Percentiles rank a stretch among this genome's conserved stretches.
These are phyloP conservation scores for Heliconius erato DNA, from an alignment of 2,888 invertebrate genomes.

Conservation along the genomic window DNA sequence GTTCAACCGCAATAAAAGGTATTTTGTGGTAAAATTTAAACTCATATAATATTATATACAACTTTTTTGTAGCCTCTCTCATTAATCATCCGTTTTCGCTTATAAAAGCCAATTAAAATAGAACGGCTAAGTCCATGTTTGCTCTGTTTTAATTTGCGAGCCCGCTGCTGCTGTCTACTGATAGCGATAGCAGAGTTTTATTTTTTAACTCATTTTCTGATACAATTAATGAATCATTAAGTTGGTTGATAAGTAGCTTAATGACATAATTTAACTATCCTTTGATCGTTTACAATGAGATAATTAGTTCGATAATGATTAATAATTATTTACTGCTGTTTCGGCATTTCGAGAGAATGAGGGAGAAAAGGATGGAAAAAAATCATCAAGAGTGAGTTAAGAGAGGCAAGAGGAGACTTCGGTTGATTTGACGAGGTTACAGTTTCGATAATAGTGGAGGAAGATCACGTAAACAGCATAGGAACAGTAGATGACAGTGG, in stretches of 20 bases:
- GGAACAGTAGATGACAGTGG: no score
- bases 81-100: constrained; percentile 54
- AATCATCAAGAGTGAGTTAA: no score
- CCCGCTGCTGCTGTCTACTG: constrained; percentile 21
- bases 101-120: constrained; percentile 54
- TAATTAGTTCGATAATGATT: not conserved
- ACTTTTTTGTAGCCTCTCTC: constrained; percentile 44
- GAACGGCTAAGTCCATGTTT: constrained; percentile 50
- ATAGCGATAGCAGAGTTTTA: constrained; percentile 39
- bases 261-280: not conserved
- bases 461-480: no score
- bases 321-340: not conserved
- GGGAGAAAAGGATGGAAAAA: no score
- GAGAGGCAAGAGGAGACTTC: no score
- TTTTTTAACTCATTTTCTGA: constrained; percentile 30
- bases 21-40: constrained; percentile 20
- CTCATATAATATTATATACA: constrained; percentile 22
- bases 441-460: no score
- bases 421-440: no score
- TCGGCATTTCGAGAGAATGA: no score
- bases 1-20: constrained; percentile 4
- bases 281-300: constrained; percentile 2
- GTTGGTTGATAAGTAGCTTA: not conserved
- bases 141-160: constrained; percentile 45
- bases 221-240: constrained; percentile 28